Conservation (phyloP, 2,113 vertebrate genomes). For the Prionailurus viverrinus region DNA sequence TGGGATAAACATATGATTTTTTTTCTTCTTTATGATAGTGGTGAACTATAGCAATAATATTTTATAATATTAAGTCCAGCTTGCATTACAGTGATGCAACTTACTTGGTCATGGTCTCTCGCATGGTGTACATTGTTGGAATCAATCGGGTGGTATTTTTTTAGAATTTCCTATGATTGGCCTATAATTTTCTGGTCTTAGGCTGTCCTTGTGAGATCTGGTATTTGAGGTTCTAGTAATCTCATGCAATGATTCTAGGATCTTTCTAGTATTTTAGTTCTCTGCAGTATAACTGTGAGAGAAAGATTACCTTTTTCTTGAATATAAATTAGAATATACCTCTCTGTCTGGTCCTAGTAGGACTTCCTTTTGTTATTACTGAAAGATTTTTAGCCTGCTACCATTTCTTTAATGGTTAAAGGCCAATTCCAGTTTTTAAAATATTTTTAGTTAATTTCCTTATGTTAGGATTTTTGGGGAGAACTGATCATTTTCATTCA, state of each 20-base stretch:
- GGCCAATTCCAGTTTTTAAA: neutral
- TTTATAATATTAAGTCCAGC: slow-evolving; percentile 41
- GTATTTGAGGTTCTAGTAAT: no score
- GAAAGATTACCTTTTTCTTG: neutral
- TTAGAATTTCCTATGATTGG: neutral
- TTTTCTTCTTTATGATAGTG: slow-evolving; percentile 18
- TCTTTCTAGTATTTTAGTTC: slow-evolving; percentile 33
- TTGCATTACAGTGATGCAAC: neutral
- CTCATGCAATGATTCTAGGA: neutral
- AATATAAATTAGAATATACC: neutral
- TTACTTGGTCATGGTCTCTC: neutral
- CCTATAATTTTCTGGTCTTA: neutral
- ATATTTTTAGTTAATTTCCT: neutral
- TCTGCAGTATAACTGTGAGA: slow-evolving; percentile 6
- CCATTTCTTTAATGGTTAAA: slow-evolving; percentile 21
- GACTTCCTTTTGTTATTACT: neutral
- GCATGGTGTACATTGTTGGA: neutral
- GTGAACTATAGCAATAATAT: neutral
- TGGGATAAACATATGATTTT: neutral
- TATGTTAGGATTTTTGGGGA: neutral
- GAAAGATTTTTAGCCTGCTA: neutral
- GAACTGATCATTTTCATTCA: slow-evolving; percentile 15
- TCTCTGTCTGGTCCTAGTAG: neutral
- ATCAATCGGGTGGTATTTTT: neutral
- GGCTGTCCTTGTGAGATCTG: no score